These are phyloP conservation scores for Bombus soroeensis DNA, from an alignment of 1,140 invertebrate species.

Conservation along the genomic window DNA sequence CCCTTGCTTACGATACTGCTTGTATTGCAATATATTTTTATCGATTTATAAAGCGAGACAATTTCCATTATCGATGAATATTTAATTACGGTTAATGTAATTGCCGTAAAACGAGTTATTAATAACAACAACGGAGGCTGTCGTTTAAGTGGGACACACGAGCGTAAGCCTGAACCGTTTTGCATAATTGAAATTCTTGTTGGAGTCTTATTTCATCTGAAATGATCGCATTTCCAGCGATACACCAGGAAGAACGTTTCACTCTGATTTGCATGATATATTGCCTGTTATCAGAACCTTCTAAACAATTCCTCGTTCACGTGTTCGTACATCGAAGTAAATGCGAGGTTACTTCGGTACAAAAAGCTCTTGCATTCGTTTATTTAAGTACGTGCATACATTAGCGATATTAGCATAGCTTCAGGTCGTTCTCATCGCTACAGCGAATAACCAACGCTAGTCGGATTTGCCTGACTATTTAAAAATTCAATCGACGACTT, in stretches of 20 bases:
- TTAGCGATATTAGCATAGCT: neutral
- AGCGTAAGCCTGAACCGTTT: neutral
- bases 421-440: neutral
- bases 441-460: neutral
- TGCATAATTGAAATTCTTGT: slow-evolving; percentile 12
- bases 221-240: neutral
- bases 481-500: neutral
- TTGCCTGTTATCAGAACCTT: neutral
- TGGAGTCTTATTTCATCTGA: slow-evolving; percentile 1
- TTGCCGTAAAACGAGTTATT: neutral
- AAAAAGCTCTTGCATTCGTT: neutral
- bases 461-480: neutral
- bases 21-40: neutral
- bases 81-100: slow-evolving; percentile 13
- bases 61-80: slow-evolving; percentile 18
- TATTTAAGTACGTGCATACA: neutral
- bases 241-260: slow-evolving; percentile 3
- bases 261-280: slow-evolving; percentile 18
- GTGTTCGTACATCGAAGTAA: neutral
- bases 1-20: neutral
- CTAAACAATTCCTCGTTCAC: neutral
- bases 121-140: neutral
- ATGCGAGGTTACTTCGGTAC: neutral
- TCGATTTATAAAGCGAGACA: neutral
- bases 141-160: neutral